Evolutionary conservation across 1,140 invertebrate genomes (phyloP), one percentile per base, ranked within the genome.

Genomic region (Manduca sexta): DNA sequence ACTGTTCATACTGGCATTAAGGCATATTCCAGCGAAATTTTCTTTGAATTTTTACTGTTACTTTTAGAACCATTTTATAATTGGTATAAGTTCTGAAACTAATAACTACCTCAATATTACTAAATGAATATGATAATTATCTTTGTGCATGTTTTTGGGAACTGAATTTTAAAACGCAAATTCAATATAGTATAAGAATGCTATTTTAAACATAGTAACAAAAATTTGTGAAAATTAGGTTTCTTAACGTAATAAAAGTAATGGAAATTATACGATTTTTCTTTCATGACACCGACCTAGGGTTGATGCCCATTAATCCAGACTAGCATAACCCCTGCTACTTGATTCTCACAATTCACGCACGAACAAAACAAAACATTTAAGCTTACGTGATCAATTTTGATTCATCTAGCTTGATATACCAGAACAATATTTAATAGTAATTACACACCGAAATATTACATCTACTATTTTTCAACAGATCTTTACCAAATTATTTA

Each of bases 31-130:
- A 68, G 58, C 60, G 57, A 61, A 67, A 63, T 72, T 77, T 69
- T 56, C 50, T 79, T 78, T 73, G 56, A 73, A 67, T 65, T 76
- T 66, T 63, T 64, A 70, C 72, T 81, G 72, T 81, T 84, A 80
- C 70, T 76, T 26, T 81, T 76, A 73, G 68, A 78, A 71, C 67
- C 70, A 78, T 80, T 78, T 71, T 76, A 61, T 83, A 71, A 84
- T 84, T 84, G 77, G 80, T 81, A 81, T 84, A 84, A 84, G 80
- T 84, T 84, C 74, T 74, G 77, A 84, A 84, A 84, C 80, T 79
- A 80, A 84, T 84, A 84, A 81, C 80, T 84, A 84, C 80, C 80
- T 84, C 80, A 81, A 81, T 81, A 79, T 80, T 84, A 80, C 80
- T 84, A 84, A 84, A 84, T 82, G 75, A 73, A 78, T 80, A 79